Base-by-base conservation (phyloP, 2,113 vertebrate species). In the Ceratotherium simum region DNA sequence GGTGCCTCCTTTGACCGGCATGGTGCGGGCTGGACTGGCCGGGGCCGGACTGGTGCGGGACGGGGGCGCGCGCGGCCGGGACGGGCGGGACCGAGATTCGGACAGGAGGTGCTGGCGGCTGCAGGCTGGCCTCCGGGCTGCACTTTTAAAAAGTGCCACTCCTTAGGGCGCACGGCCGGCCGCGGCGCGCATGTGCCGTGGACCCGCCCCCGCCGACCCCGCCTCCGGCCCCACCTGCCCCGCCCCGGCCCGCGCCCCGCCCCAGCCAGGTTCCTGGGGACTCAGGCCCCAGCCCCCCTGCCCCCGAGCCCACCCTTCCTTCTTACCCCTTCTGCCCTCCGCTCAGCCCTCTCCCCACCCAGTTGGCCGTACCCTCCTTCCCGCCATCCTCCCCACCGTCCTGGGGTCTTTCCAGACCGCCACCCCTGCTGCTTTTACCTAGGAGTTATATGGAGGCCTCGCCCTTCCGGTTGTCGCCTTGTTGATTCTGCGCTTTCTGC, bases 1-100 rank as follows among this genome's bases (percentile, higher is more conserved):
- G 95, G 99, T 99, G 98, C 99, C 99, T 92, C 99, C 99, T 91
- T 99, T 99, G 97, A 99, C 99, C 36, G 98, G 98, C 99, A 99
- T 99, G 72, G 75, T 65, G 97, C 13, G 7, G 23, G 31, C 33
- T 29, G n/a, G 39, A 2, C 3, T 9, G 80, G 79, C 14, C 69
- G 48, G 23, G 67, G 65, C 17, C 29, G 78, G 58, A 25, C 60
- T 36, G 54, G 8, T 1, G 12, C 13, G 9, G 17, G 39, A 13
- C 27, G 20, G n/a, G 56, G 20, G 27, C 11, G 72, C 80, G 48
- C 78, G 65, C 90, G 48, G 60, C 54, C 29, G 65, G 23, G 48
- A 67, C 23, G 0, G 20, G 39, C 16, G 2, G 3, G 33, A 54
- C 17, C 11, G 6, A 21, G 56, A 31, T 12, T 4, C 2, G 64